phyloP scores from a whole-genome alignment of 2,888 invertebrate genomes.

The Thelaira solivaga region DNA sequence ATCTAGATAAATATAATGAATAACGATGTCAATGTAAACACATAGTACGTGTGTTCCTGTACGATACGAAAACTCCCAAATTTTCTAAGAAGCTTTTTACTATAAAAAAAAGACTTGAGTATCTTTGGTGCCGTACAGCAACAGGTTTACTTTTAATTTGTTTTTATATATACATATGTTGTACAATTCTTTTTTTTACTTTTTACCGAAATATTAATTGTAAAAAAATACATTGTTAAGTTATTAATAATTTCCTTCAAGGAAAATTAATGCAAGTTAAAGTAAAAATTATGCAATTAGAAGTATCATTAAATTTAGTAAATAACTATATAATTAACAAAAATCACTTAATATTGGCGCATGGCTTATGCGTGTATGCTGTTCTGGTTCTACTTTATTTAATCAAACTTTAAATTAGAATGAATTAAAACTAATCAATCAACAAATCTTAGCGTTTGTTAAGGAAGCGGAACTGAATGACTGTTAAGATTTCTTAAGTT shows the following conservation, averaged over 20 bases:
- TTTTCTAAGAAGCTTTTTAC: too few relatives aligned
- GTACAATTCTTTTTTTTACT: not conserved
- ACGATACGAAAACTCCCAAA: too few relatives aligned
- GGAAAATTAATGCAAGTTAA: constrained; percentile 13
- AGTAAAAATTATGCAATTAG: constrained; percentile 28
- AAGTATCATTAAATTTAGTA: constrained; percentile 14
- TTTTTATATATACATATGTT: constrained; percentile 13
- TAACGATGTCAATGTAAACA: constrained; percentile 16
- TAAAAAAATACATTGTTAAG: constrained; percentile 9
- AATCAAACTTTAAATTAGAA: too few relatives aligned
- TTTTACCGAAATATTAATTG: not conserved
- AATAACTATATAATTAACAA: constrained; percentile 10
- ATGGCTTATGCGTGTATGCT: too few relatives aligned
- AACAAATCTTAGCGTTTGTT: too few relatives aligned
- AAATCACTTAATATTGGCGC: not conserved
- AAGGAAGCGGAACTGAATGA: too few relatives aligned
- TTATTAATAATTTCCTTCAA: constrained; percentile 16
- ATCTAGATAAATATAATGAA: constrained; percentile 42
- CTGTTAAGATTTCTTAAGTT: too few relatives aligned
- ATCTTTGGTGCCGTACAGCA: too few relatives aligned
- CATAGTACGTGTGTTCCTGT: too few relatives aligned
- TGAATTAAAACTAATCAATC: too few relatives aligned
- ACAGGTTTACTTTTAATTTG: not conserved
- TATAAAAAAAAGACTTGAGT: too few relatives aligned
- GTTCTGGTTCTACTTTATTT: too few relatives aligned